Conservation (phyloP, 1,140 invertebrate genomes). For the Aphelinus atriplicis region DNA sequence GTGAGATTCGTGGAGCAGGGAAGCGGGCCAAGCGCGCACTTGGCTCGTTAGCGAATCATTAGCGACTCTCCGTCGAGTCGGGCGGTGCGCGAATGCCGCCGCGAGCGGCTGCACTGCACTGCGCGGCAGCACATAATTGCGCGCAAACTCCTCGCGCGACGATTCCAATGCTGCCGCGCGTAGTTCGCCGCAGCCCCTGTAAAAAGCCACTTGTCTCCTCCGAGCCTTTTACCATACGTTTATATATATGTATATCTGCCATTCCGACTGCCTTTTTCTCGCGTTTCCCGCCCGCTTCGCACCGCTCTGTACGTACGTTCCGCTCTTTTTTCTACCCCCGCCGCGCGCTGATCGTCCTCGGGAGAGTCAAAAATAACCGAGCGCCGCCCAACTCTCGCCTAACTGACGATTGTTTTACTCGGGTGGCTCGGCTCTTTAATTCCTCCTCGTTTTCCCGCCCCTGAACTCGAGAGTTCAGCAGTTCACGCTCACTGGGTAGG, state of each 20-base stretch:
- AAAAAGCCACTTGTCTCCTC: slow-evolving; percentile 3
- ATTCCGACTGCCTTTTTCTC: not conserved
- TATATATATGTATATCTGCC: no score
- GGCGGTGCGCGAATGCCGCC: not conserved
- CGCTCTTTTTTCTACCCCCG: not conserved
- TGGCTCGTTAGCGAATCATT: slow-evolving; percentile 59
- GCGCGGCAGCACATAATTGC: slow-evolving; percentile 28
- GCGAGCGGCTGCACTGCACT: slow-evolving; percentile 17
- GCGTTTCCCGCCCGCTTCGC: not conserved
- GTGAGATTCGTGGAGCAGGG: not conserved
- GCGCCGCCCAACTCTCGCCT: no score
- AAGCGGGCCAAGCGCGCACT: slow-evolving; percentile 47
- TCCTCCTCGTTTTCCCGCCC: no score
- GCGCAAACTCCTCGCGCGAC: slow-evolving; percentile 17
- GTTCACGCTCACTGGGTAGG: no score
- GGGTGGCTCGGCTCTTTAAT: no score
- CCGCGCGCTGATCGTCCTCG: no score
- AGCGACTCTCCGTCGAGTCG: slow-evolving; percentile 49
- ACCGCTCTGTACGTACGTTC: no score
- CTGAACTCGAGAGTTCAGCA: no score
- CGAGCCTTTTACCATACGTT: no score
- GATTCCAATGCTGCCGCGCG: slow-evolving; percentile 5
- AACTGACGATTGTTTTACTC: no score
- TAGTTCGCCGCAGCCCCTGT: not conserved
- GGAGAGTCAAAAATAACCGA: no score